Evolutionary conservation across 1,140 invertebrate species (phyloP).

Genomic region (Gonioctena quinquepunctata): DNA sequence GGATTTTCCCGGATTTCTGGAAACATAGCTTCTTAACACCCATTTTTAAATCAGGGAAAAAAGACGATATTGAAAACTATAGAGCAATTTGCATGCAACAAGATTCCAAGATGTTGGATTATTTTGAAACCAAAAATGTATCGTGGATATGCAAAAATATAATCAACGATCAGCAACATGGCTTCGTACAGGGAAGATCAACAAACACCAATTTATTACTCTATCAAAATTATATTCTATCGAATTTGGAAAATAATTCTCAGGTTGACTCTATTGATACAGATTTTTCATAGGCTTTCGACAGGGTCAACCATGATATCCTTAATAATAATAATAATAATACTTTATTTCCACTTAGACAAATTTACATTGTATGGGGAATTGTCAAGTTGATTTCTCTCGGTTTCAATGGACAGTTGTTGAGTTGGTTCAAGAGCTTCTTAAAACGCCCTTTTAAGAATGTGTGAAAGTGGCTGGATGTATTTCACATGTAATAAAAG

Average conservation of each 20-base stretch:
- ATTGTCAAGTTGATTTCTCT: too few species aligned
- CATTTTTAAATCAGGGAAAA: slow-evolving; percentile 1
- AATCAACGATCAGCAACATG: slow-evolving; percentile 4
- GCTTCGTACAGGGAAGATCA: background rate
- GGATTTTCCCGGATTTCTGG: slow-evolving; percentile 1
- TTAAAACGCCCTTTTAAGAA: too few species aligned
- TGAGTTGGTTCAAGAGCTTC: too few species aligned
- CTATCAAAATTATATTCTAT: slow-evolving; percentile 1
- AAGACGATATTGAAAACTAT: slow-evolving; percentile 5
- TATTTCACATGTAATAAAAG: too few species aligned
- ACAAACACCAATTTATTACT: background rate
- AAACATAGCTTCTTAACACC: slow-evolving; percentile 4
- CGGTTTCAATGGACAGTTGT: too few species aligned
- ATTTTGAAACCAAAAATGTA: background rate
- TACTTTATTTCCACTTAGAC: too few species aligned
- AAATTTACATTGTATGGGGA: too few species aligned
- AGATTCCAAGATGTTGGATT: slow-evolving; percentile 2
- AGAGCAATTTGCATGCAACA: background rate
- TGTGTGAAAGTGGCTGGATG: too few species aligned
- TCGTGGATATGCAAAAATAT: background rate
- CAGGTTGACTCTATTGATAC: background rate
- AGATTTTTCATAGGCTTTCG: too few species aligned
- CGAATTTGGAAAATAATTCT: background rate
- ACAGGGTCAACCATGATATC: too few species aligned
- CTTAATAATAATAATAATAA: too few species aligned